Base-by-base conservation (phyloP, 2,113 vertebrate species). In the Clupea harengus region DNA sequence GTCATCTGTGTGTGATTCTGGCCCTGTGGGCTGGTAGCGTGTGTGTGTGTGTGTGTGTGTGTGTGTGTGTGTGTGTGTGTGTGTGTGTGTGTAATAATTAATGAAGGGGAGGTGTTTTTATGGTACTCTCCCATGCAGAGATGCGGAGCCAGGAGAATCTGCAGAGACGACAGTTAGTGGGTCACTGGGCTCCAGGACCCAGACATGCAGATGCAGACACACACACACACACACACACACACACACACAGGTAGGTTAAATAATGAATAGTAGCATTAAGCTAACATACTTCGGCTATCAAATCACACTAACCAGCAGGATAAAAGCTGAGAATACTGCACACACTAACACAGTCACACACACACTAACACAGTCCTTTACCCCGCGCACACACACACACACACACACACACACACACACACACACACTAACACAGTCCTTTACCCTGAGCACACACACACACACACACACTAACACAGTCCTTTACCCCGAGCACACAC, bases 21-120 rank as follows among this genome's bases (percentile, higher is more conserved):
- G 8, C 60, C 60, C 60, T 25, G 60, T 67, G 4, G 60, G 60
- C n/a, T 67, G 22, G 22, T 67, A 67, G 60, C 1, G 60, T 67
- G 60, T 67, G 60, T 25, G 60, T 67, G 54, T 57, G 54, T 57
- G 54, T 57, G 54, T 57, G 54, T 57, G 54, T 57, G 54, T 57
- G 54, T 57, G 54, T 57, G 54, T 57, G 54, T 57, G 54, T 57
- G 54, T 57, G 54, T 57, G 54, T 57, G 54, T 57, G 54, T 57
- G 54, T 57, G 54, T 57, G 60, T 67, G 60, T 67, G 60, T 67
- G 60, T 67, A 25, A 67, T 67, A 67, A 67, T 67, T 67, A 67
- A 67, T 67, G 60, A 67, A 54, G 22, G 60, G 57, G 57, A 9
- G 60, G 20, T 6, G 20, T 67, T 67, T 64, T 67, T 25, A 67